Percentiles rank a stretch among this genome's conserved stretches.
Conservation (phyloP, 1,140 invertebrate genomes). For the Pristionchus pacificus region DNA sequence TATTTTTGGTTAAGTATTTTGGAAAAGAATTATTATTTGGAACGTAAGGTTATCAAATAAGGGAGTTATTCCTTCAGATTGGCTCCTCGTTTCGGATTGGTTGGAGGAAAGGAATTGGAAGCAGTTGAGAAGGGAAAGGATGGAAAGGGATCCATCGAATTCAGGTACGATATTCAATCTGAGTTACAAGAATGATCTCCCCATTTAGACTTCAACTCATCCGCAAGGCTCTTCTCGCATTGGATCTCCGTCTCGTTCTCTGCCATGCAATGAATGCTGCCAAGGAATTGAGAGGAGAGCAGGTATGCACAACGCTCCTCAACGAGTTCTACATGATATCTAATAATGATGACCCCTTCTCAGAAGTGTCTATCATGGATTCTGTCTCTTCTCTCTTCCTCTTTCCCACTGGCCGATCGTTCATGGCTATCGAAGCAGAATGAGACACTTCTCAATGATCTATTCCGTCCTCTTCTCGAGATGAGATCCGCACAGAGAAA, state of each 20-base stretch:
- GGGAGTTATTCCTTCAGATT: neutral
- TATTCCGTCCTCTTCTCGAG: constrained; percentile 17
- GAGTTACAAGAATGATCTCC: neutral
- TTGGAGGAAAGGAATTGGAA: constrained; percentile 1
- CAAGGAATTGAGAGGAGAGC: constrained; percentile 14
- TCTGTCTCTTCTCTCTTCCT: constrained; percentile 14
- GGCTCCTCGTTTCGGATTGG: neutral
- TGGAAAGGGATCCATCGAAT: neutral
- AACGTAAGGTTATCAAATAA: too few relatives aligned
- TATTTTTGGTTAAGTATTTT: too few relatives aligned
- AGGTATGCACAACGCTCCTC: constrained; percentile 17
- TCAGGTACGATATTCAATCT: neutral
- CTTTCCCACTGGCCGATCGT: neutral
- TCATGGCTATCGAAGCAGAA: neutral
- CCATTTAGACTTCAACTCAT: constrained; percentile 21
- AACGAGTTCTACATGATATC: neutral
- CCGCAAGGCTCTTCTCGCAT: constrained; percentile 16
- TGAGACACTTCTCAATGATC: neutral
- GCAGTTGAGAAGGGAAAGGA: neutral
- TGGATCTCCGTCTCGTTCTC: constrained; percentile 27
- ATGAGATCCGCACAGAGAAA: constrained; percentile 16
- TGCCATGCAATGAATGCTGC: constrained; percentile 17
- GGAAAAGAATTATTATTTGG: too few relatives aligned
- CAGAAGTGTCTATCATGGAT: constrained; percentile 21
- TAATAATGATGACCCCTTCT: neutral